These are phyloP conservation scores for Druon quercuslanigerum DNA, from an alignment of 1,140 invertebrate species.

Conservation along the genomic window DNA sequence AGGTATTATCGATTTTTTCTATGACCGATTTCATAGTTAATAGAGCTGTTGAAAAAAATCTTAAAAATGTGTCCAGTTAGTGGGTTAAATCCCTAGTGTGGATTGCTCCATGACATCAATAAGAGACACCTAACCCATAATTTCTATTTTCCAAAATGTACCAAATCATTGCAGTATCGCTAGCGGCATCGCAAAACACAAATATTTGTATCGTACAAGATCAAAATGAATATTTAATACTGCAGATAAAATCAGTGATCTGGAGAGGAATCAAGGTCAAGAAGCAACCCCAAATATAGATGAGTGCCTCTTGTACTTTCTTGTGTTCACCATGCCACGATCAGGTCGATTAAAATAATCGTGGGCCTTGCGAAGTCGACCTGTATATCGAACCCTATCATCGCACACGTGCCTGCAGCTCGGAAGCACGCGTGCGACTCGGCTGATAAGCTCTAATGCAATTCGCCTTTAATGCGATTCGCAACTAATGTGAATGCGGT, in stretches of 20 bases:
- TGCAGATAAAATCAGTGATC: constrained; percentile 1
- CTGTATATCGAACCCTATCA: constrained; percentile 18
- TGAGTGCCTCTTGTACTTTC: neutral
- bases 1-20: no score
- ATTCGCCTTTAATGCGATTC: constrained; percentile 13
- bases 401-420: constrained; percentile 11
- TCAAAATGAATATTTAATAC: neutral
- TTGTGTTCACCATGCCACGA: constrained; percentile 14
- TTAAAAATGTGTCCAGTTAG: no score
- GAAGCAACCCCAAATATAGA: constrained; percentile 5
- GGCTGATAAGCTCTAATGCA: neutral
- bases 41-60: no score
- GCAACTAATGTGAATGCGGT: neutral
- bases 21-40: no score
- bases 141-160: no score
- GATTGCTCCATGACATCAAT: no score
- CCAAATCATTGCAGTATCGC: no score
- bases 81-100: no score
- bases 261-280: constrained; percentile 1
- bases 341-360: constrained; percentile 17
- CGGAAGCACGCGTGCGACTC: constrained; percentile 1
- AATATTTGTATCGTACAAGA: neutral
- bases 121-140: no score
- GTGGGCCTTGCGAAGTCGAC: constrained; percentile 1
- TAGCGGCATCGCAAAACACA: neutral